Evolutionary conservation across 2,888 invertebrate genomes (phyloP).

Genomic region (Cantharis rustica): DNA sequence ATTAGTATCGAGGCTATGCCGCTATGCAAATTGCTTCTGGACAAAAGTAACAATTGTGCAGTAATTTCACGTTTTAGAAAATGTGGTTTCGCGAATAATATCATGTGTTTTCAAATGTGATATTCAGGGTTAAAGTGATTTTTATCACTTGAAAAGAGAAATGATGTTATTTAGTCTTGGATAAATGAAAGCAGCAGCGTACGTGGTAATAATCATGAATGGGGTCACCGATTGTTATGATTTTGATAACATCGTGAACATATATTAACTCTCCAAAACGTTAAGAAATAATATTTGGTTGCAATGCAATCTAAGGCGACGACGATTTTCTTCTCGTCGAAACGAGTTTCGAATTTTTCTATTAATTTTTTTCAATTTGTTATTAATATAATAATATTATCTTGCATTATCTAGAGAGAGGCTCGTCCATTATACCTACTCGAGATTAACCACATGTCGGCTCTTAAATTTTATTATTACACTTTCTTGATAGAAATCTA

Average conservation of each 20-base stretch:
- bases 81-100: conserved; percentile 7
- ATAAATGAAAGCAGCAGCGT: background rate
- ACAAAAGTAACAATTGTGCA: background rate
- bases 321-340: background rate
- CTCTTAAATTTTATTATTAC: background rate
- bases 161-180: background rate
- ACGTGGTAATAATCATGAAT: background rate
- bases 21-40: conserved; percentile 5
- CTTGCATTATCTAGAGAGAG: background rate
- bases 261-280: background rate
- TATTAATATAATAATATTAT: background rate
- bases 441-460: background rate
- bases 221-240: background rate
- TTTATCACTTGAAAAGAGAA: background rate
- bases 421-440: background rate
- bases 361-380: background rate
- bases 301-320: background rate
- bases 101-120: conserved; percentile 9
- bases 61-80: conserved; percentile 17
- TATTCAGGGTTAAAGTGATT: background rate
- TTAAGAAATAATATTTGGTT: background rate
- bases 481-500: background rate
- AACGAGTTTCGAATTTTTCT: background rate
- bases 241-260: background rate
- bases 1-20: background rate